These are phyloP conservation scores for Aphaenogaster ashmeadi DNA, from an alignment of 1,140 invertebrate genomes.

Conservation along the genomic window DNA sequence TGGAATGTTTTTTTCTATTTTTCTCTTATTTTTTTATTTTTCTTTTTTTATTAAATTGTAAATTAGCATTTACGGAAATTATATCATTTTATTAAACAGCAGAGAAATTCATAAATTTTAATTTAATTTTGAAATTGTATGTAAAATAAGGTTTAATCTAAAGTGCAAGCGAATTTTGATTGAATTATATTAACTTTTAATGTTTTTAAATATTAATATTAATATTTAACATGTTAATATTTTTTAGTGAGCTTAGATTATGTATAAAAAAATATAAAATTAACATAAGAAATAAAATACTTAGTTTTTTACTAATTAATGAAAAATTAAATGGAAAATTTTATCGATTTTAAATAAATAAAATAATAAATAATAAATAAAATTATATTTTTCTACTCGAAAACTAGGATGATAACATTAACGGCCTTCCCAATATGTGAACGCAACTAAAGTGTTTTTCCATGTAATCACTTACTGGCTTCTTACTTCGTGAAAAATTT, in stretches of 20 bases:
- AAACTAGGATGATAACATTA: neutral
- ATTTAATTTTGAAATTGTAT: neutral
- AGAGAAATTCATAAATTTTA: neutral
- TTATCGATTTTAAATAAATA: neutral
- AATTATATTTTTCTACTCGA: neutral
- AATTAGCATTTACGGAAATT: neutral
- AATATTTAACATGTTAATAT: neutral
- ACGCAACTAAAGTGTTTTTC: neutral
- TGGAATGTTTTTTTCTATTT: neutral
- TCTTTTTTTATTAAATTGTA: neutral
- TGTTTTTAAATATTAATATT: neutral
- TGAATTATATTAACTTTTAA: neutral
- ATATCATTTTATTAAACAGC: neutral
- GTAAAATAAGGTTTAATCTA: neutral
- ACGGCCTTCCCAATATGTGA: neutral
- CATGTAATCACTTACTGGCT: constrained; percentile 26
- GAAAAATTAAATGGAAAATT: constrained; percentile 3
- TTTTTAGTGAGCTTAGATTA: neutral
- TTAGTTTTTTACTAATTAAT: constrained; percentile 1
- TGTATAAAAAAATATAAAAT: neutral
- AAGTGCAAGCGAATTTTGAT: neutral
- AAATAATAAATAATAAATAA: constrained; percentile 14
- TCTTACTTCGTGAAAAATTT: constrained; percentile 3
- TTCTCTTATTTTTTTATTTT: neutral
- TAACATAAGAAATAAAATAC: neutral